Percentiles rank a stretch among this genome's conserved stretches.
These are phyloP conservation scores for Gortyna flavago DNA, from an alignment of 2,888 invertebrate genomes.

Conservation along the genomic window DNA sequence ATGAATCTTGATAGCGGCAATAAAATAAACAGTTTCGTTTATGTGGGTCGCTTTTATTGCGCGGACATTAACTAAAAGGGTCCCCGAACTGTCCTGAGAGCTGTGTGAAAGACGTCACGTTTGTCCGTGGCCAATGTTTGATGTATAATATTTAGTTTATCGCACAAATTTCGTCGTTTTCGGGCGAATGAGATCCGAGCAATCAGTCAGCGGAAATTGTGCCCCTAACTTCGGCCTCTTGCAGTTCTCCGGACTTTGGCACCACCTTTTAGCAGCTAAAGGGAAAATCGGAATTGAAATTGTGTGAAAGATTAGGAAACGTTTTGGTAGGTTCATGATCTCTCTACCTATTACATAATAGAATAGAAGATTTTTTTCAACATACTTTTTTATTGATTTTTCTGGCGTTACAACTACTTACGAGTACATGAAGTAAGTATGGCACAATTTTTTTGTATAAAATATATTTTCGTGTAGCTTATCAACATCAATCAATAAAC, in stretches of 20 bases:
- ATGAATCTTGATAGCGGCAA: conserved; percentile 47
- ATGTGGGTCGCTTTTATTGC: conserved; percentile 54
- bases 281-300: background rate
- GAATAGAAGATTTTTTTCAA: background rate
- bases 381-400: background rate
- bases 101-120: conserved; percentile 13
- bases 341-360: background rate
- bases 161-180: conserved; percentile 22
- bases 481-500: background rate
- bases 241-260: conserved; percentile 15
- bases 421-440: too few species aligned
- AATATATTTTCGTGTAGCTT: background rate
- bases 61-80: conserved; percentile 38
- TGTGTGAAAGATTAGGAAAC: background rate
- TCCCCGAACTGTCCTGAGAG: conserved; percentile 23
- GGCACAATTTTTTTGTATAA: background rate
- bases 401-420: background rate
- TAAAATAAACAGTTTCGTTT: conserved; percentile 53
- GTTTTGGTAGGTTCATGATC: conserved; percentile 8
- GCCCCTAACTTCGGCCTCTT: conserved; percentile 26
- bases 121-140: conserved; percentile 14
- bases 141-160: conserved; percentile 23
- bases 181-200: conserved; percentile 28
- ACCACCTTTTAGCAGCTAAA: conserved; percentile 9
- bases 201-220: conserved; percentile 44